Conservation (phyloP, 2,113 vertebrate species). For the Colossoma macropomum region DNA sequence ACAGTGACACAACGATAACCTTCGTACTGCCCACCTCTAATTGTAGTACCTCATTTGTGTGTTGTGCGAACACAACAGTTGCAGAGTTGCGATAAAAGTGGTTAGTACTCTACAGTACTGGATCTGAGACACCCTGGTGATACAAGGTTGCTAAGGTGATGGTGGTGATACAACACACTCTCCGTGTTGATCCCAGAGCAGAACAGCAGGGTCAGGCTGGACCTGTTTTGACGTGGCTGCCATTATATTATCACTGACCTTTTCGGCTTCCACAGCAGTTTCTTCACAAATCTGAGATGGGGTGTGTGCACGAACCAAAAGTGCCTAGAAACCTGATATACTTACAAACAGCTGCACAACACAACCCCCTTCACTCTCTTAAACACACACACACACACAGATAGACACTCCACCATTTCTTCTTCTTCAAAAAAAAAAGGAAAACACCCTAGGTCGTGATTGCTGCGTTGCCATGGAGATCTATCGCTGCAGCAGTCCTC, state of each 20-base stretch:
- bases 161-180: neutral
- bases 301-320: neutral
- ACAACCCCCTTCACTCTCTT: neutral
- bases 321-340: neutral
- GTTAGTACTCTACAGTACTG: neutral
- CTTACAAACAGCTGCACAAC: conserved; percentile 22
- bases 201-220: neutral
- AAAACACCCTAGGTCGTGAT: conserved; percentile 50
- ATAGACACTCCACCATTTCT: conserved; percentile 45
- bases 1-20: too few relatives aligned
- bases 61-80: too few relatives aligned
- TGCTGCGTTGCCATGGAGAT: conserved; percentile 74
- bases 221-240: conserved; percentile 57
- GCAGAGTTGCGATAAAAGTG: neutral
- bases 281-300: neutral
- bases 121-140: neutral
- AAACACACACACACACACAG: conserved; percentile 37
- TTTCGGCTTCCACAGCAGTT: conserved; percentile 10
- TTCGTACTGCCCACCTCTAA: too few relatives aligned
- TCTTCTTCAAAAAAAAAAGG: conserved; percentile 9
- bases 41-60: too few relatives aligned
- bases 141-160: conserved; percentile 2
- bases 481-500: conserved; percentile 63
- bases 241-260: conserved; percentile 52
- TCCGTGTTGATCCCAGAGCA: neutral